Conservation (phyloP, 2,797 vertebrate species). For the Esox lucius region DNA sequence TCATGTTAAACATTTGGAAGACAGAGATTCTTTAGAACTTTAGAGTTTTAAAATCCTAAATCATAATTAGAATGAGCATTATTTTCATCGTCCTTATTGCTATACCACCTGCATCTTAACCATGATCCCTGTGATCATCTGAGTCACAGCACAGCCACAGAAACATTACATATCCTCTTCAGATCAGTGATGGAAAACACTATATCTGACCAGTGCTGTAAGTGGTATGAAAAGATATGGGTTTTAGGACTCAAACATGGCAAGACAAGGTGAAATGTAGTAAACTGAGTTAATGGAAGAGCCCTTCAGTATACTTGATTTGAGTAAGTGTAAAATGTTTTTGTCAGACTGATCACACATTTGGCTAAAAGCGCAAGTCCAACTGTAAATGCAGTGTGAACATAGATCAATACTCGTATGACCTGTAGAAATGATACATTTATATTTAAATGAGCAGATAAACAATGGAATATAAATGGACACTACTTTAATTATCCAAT, state of each 20-base stretch:
- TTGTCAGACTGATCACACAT: not conserved
- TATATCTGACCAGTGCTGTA: not conserved
- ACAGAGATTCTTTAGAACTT: constrained; percentile 84
- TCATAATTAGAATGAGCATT: constrained; percentile 68
- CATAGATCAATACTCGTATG: not conserved
- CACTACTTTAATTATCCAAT: not conserved
- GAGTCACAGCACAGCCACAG: constrained; percentile 4
- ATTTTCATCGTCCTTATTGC: constrained; percentile 81
- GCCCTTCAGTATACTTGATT: constrained; percentile 74
- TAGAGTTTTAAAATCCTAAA: constrained; percentile 72
- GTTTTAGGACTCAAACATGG: constrained; percentile 49
- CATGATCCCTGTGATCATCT: not conserved
- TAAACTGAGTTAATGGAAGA: constrained; percentile 69
- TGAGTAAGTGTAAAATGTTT: constrained; percentile 41
- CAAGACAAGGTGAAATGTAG: constrained; percentile 33
- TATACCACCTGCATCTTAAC: constrained; percentile 52
- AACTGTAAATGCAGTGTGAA: not conserved
- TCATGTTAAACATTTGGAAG: constrained; percentile 81
- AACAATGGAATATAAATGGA: constrained; percentile 15
- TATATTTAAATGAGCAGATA: not conserved
- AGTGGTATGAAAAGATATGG: constrained; percentile 31
- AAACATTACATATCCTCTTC: constrained; percentile 19
- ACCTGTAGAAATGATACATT: not conserved
- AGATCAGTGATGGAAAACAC: constrained; percentile 18
- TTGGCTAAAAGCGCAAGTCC: not conserved